These are phyloP conservation scores for Argyra leucocephala DNA, from an alignment of 2,888 invertebrate species.

Conservation along the genomic window DNA sequence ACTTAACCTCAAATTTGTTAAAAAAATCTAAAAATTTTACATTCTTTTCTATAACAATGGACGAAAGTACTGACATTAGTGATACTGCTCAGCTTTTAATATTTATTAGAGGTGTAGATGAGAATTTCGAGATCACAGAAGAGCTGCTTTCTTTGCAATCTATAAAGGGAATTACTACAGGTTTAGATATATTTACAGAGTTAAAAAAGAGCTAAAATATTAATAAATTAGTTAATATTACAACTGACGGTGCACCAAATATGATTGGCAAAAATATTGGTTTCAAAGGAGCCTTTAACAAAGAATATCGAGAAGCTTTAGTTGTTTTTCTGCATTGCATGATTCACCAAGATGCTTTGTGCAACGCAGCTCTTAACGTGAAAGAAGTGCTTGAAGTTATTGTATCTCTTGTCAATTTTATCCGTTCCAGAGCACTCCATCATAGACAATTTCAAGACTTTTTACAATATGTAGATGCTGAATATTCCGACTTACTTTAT, in stretches of 20 bases:
- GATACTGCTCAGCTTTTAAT: conserved; percentile 9
- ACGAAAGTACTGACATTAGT: conserved; percentile 1
- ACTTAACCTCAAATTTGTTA: conserved; percentile 5
- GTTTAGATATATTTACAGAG: conserved; percentile 2
- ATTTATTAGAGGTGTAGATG: conserved; percentile 9
- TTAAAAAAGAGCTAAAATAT: conserved; percentile 7
- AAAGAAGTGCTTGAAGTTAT: conserved; percentile 5
- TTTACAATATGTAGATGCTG: neutral
- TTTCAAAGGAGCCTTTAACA: neutral
- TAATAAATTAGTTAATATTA: conserved; percentile 4
- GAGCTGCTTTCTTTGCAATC: conserved; percentile 7
- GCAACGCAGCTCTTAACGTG: conserved; percentile 4
- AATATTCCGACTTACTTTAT: neutral
- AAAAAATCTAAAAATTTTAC: conserved; percentile 9
- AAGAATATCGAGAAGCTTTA: neutral
- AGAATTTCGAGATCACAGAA: neutral
- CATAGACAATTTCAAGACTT: conserved; percentile 3
- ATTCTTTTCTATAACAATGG: conserved; percentile 9
- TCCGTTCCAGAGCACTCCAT: conserved; percentile 5
- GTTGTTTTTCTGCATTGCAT: conserved; percentile 8
- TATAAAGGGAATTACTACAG: conserved; percentile 8
- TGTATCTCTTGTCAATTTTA: conserved; percentile 8
- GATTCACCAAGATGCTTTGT: conserved; percentile 1
- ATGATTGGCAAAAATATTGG: neutral
- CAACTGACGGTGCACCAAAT: conserved; percentile 7